Evolutionary conservation across 2,113 vertebrate species (phyloP).

Genomic region (Nesospiza acunhae): DNA sequence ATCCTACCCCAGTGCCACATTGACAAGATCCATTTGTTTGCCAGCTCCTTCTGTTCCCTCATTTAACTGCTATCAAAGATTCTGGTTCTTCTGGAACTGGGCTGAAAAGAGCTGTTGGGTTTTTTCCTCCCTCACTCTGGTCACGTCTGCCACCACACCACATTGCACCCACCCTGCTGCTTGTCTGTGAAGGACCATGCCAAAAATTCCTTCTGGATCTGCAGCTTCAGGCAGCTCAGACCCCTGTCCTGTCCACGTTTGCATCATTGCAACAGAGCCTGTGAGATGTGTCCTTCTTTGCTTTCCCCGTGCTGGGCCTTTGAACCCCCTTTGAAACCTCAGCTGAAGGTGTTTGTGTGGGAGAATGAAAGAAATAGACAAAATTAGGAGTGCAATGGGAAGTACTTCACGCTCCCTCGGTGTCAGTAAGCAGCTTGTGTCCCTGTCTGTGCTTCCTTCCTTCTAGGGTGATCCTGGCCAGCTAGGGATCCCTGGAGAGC

Average conservation of each 20-base stretch:
- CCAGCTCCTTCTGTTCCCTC: neutral
- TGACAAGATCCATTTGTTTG: neutral
- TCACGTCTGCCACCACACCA: neutral
- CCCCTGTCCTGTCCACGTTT: neutral
- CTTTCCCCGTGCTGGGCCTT: neutral
- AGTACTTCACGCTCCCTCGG: accelerated
- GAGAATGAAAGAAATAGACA: neutral
- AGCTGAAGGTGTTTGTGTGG: neutral
- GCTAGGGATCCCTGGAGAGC: slow-evolving; percentile 84
- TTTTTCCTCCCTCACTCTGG: accelerated
- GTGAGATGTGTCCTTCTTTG: neutral
- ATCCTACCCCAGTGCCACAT: neutral
- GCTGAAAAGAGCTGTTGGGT: neutral
- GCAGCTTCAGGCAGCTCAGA: neutral
- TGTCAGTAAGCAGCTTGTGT: neutral
- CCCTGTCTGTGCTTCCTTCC: neutral
- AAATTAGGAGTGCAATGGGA: neutral
- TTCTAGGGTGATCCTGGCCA: slow-evolving; percentile 85
- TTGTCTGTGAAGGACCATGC: neutral
- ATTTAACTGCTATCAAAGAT: neutral
- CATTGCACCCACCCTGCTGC: neutral
- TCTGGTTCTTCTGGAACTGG: neutral
- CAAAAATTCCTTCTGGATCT: neutral
- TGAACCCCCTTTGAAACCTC: neutral
- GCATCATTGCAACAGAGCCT: neutral